Percentiles rank a stretch among this genome's conserved stretches.
Evolutionary conservation across 2,888 invertebrate species (phyloP).

Genomic region (Euclidia mi): DNA sequence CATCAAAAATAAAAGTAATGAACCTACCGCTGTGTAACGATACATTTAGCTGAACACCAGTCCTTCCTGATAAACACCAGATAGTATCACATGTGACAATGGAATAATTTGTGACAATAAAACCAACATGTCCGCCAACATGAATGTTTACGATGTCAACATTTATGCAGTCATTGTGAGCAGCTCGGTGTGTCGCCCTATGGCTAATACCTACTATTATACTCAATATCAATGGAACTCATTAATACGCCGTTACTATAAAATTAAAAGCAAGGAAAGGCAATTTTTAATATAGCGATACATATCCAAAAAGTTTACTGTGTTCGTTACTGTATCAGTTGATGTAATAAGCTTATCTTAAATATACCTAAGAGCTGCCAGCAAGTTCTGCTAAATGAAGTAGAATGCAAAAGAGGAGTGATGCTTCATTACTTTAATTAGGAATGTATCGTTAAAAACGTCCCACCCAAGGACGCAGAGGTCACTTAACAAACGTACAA

Average conservation of each 20-base stretch:
- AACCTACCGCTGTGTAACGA: background rate
- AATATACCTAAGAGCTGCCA: no score
- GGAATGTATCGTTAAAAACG: no score
- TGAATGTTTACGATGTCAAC: slow-evolving; percentile 60
- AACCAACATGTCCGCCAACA: slow-evolving; percentile 56
- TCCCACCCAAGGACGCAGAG: no score
- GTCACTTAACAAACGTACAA: no score
- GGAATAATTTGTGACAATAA: slow-evolving; percentile 66
- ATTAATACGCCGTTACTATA: background rate
- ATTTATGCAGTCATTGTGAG: slow-evolving; percentile 48
- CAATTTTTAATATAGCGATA: no score
- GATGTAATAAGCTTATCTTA: no score
- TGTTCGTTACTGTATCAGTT: no score
- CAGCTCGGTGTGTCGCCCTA: background rate
- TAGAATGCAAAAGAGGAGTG: no score
- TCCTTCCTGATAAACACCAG: slow-evolving; percentile 36
- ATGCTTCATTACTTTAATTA: no score
- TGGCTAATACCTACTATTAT: background rate
- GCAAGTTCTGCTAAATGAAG: no score
- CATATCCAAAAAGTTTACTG: no score
- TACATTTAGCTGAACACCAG: slow-evolving; percentile 11
- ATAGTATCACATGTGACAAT: slow-evolving; percentile 59
- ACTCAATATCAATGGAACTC: background rate
- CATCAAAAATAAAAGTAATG: background rate
- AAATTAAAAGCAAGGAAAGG: no score